phyloP scores from a whole-genome alignment of 64 coral and sea anemone species.

The Montipora cactus region DNA sequence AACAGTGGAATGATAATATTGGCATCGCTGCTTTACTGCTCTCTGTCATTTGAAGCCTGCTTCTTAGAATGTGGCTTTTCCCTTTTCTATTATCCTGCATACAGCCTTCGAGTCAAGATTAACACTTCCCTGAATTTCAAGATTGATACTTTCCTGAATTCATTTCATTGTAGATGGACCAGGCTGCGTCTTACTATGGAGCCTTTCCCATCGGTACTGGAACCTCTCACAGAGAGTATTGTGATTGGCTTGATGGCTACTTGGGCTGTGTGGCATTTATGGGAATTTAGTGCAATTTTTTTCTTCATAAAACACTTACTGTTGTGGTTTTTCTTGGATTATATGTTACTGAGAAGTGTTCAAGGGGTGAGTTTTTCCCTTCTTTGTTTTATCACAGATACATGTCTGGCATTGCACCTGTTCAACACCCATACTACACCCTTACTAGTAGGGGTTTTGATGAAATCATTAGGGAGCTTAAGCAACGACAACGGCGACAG shows the following conservation, averaged over 20 bases:
- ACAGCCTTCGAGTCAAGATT: no score
- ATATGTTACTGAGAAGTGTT: constrained; percentile 84
- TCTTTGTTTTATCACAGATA: not conserved
- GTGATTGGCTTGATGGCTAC: constrained; percentile 78
- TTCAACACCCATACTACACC: no score
- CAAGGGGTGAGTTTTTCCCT: constrained; percentile 75
- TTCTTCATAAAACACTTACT: constrained; percentile 77
- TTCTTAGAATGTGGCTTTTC: no score
- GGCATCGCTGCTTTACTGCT: no score
- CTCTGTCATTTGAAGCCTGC: no score
- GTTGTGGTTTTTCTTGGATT: constrained; percentile 87
- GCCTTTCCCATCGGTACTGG: constrained; percentile 82
- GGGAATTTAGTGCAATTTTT: constrained; percentile 67
- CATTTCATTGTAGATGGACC: constrained; percentile 74
- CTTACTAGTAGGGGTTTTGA: no score
- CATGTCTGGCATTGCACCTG: not conserved
- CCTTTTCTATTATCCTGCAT: no score
- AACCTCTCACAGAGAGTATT: constrained; percentile 87
- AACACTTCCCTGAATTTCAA: no score
- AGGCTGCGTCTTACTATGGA: constrained; percentile 96
- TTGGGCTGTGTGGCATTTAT: constrained; percentile 79
- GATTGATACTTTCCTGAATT: not conserved
- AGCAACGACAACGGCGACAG: no score
- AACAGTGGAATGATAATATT: no score
- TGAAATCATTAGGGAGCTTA: no score